phyloP scores from a whole-genome alignment of 2,113 vertebrate species.

The Chaetorhynchus papuensis region DNA sequence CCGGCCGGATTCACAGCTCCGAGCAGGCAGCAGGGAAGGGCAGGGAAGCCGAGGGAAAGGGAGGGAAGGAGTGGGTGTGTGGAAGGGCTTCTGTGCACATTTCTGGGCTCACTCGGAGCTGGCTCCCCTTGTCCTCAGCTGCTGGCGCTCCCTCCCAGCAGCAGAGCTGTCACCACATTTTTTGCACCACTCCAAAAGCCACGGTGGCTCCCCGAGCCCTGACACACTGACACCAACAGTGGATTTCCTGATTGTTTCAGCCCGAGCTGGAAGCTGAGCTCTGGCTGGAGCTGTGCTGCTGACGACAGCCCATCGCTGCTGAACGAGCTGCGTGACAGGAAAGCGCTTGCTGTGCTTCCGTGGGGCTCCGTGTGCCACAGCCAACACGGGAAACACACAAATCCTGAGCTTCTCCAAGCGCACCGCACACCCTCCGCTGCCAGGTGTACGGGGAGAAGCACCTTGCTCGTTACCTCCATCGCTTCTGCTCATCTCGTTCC shows the following conservation, averaged over 20 bases:
- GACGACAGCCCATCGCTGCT: neutral
- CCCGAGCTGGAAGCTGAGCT: neutral
- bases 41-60: neutral
- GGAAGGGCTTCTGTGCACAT: neutral
- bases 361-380: neutral
- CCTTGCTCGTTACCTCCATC: neutral
- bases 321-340: neutral
- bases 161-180: neutral
- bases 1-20: neutral
- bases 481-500: neutral
- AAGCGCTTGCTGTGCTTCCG: neutral
- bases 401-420: neutral
- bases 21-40: neutral
- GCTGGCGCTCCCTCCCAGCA: neutral
- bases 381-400: fast-evolving
- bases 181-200: neutral
- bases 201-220: neutral
- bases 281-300: neutral
- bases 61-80: neutral
- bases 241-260: neutral
- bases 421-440: neutral
- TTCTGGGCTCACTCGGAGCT: neutral
- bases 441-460: neutral
- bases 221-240: neutral
- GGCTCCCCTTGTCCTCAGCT: neutral